A percentile compares a stretch with the other conserved stretches of the same genome.
Evolutionary conservation across 2,797 vertebrate genomes (phyloP).

Genomic region (Paguma larvata): DNA sequence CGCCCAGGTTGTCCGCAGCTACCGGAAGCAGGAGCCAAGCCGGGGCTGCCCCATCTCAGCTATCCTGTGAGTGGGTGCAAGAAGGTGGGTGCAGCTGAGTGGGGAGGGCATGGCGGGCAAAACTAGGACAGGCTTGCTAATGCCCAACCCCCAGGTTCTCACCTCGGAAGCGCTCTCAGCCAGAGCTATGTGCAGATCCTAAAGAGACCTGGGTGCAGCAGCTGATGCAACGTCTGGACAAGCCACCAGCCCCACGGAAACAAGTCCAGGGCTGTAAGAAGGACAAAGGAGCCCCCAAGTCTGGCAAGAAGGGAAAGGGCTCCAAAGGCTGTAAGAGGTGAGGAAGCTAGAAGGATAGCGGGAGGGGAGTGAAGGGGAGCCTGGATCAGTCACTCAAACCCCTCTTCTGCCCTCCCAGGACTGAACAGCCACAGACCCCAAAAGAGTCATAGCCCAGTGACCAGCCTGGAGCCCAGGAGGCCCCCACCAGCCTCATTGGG

Average conservation of each 20-base stretch:
- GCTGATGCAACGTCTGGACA: slow-evolving; percentile 69
- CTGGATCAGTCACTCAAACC: not conserved
- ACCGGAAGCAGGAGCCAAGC: slow-evolving; percentile 83
- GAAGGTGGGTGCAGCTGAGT: not conserved
- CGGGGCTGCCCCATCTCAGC: slow-evolving; percentile 85
- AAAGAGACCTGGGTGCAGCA: rapidly evolving
- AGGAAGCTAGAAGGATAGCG: not conserved
- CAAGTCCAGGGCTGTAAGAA: slow-evolving; percentile 42
- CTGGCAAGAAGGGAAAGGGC: not conserved
- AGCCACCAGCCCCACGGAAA: rapidly evolving
- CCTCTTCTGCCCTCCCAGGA: slow-evolving; percentile 48
- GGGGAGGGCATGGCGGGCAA: rapidly evolving
- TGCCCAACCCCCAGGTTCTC: slow-evolving; percentile 72
- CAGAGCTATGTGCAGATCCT: slow-evolving; percentile 84
- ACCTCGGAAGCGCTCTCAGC: slow-evolving; percentile 73
- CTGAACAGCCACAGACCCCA: slow-evolving; percentile 3
- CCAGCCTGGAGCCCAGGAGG: slow-evolving; percentile 23
- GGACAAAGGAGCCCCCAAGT: slow-evolving; percentile 16
- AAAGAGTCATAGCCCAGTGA: not conserved
- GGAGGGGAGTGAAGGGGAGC: not conserved
- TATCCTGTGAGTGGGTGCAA: slow-evolving; percentile 82
- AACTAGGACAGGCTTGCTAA: not conserved
- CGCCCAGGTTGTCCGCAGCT: slow-evolving; percentile 61
- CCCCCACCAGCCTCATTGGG: not conserved
- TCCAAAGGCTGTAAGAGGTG: slow-evolving; percentile 75